Evolutionary conservation across 2,113 vertebrate genomes (phyloP), one percentile per base, ranked within the genome.

Genomic region (Melanotaenia duboulayi): DNA sequence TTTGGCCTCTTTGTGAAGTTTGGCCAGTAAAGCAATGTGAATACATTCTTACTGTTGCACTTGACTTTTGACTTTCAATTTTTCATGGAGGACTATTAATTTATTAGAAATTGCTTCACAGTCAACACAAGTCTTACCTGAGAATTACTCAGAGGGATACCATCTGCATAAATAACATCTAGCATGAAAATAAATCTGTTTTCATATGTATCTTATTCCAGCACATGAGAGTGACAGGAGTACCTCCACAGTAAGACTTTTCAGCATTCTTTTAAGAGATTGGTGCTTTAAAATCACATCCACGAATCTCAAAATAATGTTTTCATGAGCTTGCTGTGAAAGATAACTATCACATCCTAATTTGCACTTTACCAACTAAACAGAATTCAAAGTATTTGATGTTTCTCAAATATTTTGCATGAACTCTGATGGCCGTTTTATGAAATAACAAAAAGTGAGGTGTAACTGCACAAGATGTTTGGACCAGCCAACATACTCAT

Each of bases 111-210:
- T 64, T 52, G 11, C 59, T 71, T 60, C 63, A 74, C 57, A 61
- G 64, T 81, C 74, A 76, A 82, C 67, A 71, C 61, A 60, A 48
- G 50, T 23, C 73, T 85, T 72, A 32, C 52, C 46, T 40, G 48
- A 61, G 23, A 59, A 58, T 50, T 60, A 65, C 46, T 81, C 52
- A 64, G 24, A 65, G 28, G 35, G 80, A 77, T 44, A 58, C 51
- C 76, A 78, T 60, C 60, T 14, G 25, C 22, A 71, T 55, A 70
- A 83, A 9, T 59, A 79, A 74, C 65, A 82, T 60, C 58, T 13
- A 64, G 35, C 51, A 58, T 19, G 19, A 40, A 44, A 61, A 61
- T 22, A 78, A 37, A 44, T 51, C 0, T 28, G 12, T 44, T 59
- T 46, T 69, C 54, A 35, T 49, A 3, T 56, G 59, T 7, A 54